Evolutionary conservation across 2,888 invertebrate species (phyloP), one percentile per base, ranked within the genome.

Genomic region (Cheilosia soror): DNA sequence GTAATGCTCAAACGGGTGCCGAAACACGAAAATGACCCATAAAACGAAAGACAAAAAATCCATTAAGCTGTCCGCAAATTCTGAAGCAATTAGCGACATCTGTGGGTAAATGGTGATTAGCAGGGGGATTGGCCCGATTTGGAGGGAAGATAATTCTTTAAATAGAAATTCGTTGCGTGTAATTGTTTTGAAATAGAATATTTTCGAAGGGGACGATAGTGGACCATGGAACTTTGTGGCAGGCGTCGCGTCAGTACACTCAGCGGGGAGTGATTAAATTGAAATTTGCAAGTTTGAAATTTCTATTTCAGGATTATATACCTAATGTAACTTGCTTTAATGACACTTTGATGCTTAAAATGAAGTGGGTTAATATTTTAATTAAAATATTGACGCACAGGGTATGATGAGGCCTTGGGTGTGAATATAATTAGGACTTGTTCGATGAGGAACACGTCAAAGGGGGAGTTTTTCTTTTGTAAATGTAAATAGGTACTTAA

Each of bases 1-100:
- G 33, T 4, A 27, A 47, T 15, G 7, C 29, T 5, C 37, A 9
- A 13, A n/a, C 11, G 37, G 55, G 7, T 53, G 53, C 25, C 25
- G 44, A 60, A 63, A 68, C 78, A 72, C 60, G 78, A 83, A 73
- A 84, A 80, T 75, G 80, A 75, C 80, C 65, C 79, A 75, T 84
- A 80, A 84, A 84, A 69, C 55, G 47, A 13, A 69, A 40, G 73
- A 79, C 83, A 79, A 84, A 79, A 84, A 80, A 69, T 75, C 73
- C 83, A 84, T 84, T 79, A 84, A 75, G 83, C 51, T 69, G 79
- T 75, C 69, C 58, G 73, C 83, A 79, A 84, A 84, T 79, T 84
- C 73, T 79, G 58, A 69, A 84, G 58, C 79, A 84, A 84, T 84
- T 79, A 84, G 83, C 79, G 83, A 79, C 83, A 84, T 84, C 83